These are phyloP conservation scores for Pyrocoelia pectoralis DNA, from an alignment of 2,888 invertebrate genomes.

Conservation along the genomic window DNA sequence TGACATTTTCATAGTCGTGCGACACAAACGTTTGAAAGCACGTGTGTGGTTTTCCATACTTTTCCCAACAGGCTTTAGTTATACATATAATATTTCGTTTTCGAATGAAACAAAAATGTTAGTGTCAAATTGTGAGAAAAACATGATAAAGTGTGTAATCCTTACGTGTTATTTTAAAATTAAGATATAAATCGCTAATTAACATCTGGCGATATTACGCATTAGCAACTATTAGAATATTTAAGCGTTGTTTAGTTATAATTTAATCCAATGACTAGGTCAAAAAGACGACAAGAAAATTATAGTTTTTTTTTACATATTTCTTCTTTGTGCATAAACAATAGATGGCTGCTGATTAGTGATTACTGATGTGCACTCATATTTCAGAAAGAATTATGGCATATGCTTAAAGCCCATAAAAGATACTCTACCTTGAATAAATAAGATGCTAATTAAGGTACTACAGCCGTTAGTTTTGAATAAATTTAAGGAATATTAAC, in stretches of 20 bases:
- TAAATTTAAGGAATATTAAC: slow-evolving; percentile 13
- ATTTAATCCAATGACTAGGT: slow-evolving; percentile 8
- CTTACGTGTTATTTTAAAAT: too few relatives aligned
- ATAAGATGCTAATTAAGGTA: slow-evolving; percentile 31
- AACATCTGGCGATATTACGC: background rate
- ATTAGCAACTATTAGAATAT: background rate
- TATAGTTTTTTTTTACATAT: background rate
- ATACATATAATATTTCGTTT: too few relatives aligned
- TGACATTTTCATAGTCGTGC: too few relatives aligned
- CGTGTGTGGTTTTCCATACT: too few relatives aligned
- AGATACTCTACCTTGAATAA: slow-evolving; percentile 14
- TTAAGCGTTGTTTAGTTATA: background rate
- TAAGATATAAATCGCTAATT: background rate
- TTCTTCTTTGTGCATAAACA: slow-evolving; percentile 6
- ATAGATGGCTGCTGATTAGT: background rate
- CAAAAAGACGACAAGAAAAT: slow-evolving; percentile 6
- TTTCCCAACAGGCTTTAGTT: too few relatives aligned
- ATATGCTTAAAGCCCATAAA: slow-evolving; percentile 9
- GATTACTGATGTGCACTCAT: slow-evolving; percentile 13
- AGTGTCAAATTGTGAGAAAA: too few relatives aligned
- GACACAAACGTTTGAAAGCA: too few relatives aligned
- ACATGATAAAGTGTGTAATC: too few relatives aligned
- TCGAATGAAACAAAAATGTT: too few relatives aligned
- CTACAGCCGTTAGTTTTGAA: slow-evolving; percentile 28
- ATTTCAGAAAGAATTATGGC: slow-evolving; percentile 13